These are phyloP conservation scores for Atherinomorus stipes DNA, from an alignment of 2,113 vertebrate genomes.

Conservation along the genomic window DNA sequence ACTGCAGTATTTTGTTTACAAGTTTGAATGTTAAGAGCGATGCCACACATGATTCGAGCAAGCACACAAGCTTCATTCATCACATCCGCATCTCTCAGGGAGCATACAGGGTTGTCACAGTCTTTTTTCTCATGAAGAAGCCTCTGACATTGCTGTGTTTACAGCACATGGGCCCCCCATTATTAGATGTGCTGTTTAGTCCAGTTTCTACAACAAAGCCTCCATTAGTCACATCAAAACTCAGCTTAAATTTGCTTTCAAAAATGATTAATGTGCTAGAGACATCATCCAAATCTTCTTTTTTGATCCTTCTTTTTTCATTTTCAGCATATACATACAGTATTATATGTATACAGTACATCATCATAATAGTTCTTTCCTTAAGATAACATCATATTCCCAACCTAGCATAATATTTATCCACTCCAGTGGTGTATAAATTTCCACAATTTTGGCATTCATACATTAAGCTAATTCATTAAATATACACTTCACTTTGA, in stretches of 20 bases:
- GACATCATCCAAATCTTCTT: not conserved
- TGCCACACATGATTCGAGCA: constrained; percentile 25
- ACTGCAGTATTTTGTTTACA: constrained; percentile 36
- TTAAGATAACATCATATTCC: constrained; percentile 13
- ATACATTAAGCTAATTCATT: constrained; percentile 48
- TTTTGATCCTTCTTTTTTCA: not conserved
- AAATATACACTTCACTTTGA: constrained; percentile 37
- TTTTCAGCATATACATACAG: constrained; percentile 43
- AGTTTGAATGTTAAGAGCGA: constrained; percentile 28
- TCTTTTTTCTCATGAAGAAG: constrained; percentile 29
- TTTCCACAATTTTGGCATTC: constrained; percentile 31
- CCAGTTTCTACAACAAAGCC: constrained; percentile 21
- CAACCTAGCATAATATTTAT: constrained; percentile 26
- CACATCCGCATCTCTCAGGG: not conserved
- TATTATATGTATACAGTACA: not conserved
- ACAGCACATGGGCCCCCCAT: constrained; percentile 18
- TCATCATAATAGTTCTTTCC: constrained; percentile 22
- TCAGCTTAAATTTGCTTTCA: not conserved
- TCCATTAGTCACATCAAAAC: constrained; percentile 6
- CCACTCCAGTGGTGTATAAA: constrained; percentile 32
- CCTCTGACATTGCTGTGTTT: constrained; percentile 16
- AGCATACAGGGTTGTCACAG: constrained; percentile 9
- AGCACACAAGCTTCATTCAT: constrained; percentile 43
- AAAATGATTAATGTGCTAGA: constrained; percentile 5
- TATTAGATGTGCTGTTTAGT: constrained; percentile 21